phyloP scores from a whole-genome alignment of 2,113 vertebrate species.

The Pavo muticus region DNA sequence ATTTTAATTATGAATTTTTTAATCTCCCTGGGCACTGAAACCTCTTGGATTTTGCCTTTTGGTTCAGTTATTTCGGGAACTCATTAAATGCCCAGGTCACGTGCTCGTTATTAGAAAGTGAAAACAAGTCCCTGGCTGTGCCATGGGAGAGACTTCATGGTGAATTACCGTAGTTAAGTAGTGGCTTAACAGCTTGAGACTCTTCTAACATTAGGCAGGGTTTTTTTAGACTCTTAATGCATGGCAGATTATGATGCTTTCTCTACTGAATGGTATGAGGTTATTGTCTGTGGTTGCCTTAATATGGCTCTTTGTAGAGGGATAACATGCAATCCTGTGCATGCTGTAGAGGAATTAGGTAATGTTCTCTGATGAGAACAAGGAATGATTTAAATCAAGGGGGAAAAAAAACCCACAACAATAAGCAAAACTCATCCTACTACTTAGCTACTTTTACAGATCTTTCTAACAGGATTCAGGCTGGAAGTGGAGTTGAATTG shows the following conservation, averaged over 20 bases:
- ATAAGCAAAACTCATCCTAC: background rate
- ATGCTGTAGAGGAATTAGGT: background rate
- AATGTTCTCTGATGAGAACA: background rate
- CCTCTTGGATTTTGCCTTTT: constrained; percentile 61
- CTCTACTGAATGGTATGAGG: constrained; percentile 14
- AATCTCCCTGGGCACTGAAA: constrained; percentile 50
- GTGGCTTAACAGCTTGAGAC: constrained; percentile 56
- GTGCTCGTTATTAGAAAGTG: constrained; percentile 63
- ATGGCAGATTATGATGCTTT: constrained; percentile 43
- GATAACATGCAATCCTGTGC: background rate
- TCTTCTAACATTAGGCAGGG: constrained; percentile 31
- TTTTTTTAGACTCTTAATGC: constrained; percentile 36
- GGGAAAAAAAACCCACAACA: accelerated
- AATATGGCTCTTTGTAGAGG: constrained; percentile 21
- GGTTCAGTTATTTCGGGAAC: constrained; percentile 71
- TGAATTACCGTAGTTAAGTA: constrained; percentile 58
- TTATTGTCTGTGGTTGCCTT: constrained; percentile 27
- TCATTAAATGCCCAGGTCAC: constrained; percentile 73
- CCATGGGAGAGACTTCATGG: constrained; percentile 61
- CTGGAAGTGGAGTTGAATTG: accelerated
- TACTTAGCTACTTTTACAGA: background rate
- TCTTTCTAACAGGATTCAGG: background rate
- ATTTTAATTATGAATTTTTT: constrained; percentile 68
- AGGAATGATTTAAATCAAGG: background rate
- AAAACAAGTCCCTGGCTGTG: constrained; percentile 46